Evolutionary conservation across 2,113 vertebrate species (phyloP), one percentile per base, ranked within the genome.

Genomic region (Rattus norvegicus): DNA sequence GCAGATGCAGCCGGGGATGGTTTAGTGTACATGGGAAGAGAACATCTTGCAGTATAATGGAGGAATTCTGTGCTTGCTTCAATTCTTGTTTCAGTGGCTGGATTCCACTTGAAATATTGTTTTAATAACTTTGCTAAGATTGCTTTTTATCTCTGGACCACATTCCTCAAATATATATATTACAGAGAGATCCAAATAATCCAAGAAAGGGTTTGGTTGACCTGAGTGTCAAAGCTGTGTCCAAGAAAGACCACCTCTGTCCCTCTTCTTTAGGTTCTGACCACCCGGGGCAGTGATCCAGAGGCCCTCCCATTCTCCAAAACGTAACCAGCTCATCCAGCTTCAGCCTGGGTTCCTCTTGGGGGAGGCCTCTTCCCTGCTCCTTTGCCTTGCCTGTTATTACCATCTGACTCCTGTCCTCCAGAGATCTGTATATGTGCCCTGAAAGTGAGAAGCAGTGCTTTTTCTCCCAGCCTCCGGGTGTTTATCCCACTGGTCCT

Each of bases 11-110:
- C 33, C 0, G 33, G 65, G 56, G n/a, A 9, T 24, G 7, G 56
- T 14, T 59, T 70, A 26, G 20, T 28, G 14, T 4, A 20, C 2
- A 33, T 17, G 14, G 30, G 36, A 5, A 65, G 13, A 9, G 28
- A 7, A 2, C 26, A 0, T 36, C 56, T 47, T 22, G 10, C 11
- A 28, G 7, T 8, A 22, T 13, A 16, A 69, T n/a, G 0, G 0
- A 7, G 2, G 30, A 8, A 3, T 7, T 20, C 70, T 16, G 0
- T 1, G 59, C 72, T 36, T 52, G 30, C 30, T 16, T 67, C 28
- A 30, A 13, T 67, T 12, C 59, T 61, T 61, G 28, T 67, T 28
- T 69, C 67, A 33, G 4, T 26, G 73, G 73, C 81, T 75, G 39
- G 79, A 39, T 12, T 88, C 52, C 5, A 0, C 17, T 20, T 63